Evolutionary conservation across 2,888 invertebrate genomes (phyloP).

Genomic region (Zygogramma bicolorata): DNA sequence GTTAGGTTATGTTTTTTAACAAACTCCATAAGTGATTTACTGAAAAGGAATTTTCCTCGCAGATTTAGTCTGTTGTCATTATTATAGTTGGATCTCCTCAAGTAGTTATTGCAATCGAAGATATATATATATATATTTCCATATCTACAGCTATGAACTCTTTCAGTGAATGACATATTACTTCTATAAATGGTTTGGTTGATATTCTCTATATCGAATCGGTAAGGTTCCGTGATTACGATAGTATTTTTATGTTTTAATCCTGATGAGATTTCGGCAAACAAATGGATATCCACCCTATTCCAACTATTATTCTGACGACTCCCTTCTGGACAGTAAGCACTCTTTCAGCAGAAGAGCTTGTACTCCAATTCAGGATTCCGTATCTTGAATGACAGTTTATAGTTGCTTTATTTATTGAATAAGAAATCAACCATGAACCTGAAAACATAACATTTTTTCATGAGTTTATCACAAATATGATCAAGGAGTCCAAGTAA

Average conservation of each 20-base stretch:
- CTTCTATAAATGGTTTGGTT: neutral
- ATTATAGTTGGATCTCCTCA: constrained; percentile 10
- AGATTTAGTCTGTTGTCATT: neutral
- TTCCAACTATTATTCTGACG: no score
- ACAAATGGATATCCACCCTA: neutral
- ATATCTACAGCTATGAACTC: neutral
- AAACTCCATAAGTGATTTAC: neutral
- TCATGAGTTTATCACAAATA: no score
- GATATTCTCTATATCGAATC: constrained; percentile 10
- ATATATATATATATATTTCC: neutral
- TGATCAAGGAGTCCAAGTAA: no score
- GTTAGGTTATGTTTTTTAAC: neutral
- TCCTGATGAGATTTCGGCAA: neutral
- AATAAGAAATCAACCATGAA: no score
- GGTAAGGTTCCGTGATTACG: constrained; percentile 11
- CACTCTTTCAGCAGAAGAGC: no score
- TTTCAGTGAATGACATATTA: neutral
- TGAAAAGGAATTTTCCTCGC: neutral
- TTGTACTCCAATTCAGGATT: no score
- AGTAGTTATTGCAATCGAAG: neutral
- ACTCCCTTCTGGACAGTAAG: no score
- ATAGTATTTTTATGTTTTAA: neutral
- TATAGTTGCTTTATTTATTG: no score
- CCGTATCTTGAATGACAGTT: no score
- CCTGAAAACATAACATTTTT: no score